A percentile compares a stretch with the other conserved stretches of the same genome.
Evolutionary conservation across 2,797 vertebrate species (phyloP).

Genomic region (Denticeps clupeoides): DNA sequence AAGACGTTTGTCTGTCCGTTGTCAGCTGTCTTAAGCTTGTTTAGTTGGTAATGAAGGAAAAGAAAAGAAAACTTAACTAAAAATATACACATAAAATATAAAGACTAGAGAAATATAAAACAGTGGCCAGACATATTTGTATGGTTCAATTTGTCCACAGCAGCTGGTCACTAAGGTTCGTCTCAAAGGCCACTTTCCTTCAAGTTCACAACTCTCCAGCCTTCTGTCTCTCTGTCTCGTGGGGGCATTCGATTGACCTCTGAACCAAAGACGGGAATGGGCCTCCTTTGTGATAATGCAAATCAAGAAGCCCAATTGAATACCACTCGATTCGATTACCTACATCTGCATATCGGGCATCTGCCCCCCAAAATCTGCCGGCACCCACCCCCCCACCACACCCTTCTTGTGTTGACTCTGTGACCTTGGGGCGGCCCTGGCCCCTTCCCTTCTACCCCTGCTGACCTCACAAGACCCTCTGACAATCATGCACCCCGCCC

Average conservation of each 20-base stretch:
- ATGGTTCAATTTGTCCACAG: too few species aligned
- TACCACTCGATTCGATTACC: constrained; percentile 58
- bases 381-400: constrained; percentile 35
- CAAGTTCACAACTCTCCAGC: constrained; percentile 57
- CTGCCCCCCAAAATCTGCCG: constrained; percentile 57
- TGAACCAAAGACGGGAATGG: constrained; percentile 39
- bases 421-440: constrained; percentile 41
- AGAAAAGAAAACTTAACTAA: too few species aligned
- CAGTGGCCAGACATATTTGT: too few species aligned
- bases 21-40: too few species aligned
- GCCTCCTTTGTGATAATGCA: constrained; percentile 54
- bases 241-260: constrained; percentile 49
- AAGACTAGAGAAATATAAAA: too few species aligned
- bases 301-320: constrained; percentile 57
- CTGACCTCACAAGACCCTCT: constrained; percentile 32
- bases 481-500: constrained; percentile 51
- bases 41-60: too few species aligned
- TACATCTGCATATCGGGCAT: constrained; percentile 71
- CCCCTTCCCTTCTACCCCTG: constrained; percentile 25
- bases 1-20: too few species aligned
- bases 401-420: constrained; percentile 35
- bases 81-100: too few species aligned
- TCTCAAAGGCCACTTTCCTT: constrained; percentile 27
- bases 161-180: too few species aligned
- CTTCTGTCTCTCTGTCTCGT: neutral